Evolutionary conservation across 2,797 vertebrate species (phyloP).

Genomic region (Podargus strigoides): DNA sequence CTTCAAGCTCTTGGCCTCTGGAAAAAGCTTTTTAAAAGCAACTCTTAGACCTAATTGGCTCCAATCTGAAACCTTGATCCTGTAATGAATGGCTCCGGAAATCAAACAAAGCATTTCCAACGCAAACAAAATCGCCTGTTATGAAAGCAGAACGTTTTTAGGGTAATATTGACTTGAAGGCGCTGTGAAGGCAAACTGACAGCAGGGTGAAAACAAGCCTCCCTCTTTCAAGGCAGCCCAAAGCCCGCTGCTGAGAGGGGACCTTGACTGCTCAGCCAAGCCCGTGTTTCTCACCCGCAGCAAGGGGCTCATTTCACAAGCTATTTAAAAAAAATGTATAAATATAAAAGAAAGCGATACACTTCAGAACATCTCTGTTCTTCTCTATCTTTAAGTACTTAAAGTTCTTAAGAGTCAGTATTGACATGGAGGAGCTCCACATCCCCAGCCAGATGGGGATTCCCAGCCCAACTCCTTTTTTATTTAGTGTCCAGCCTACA

Average conservation of each 20-base stretch:
- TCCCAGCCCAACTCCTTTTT: not conserved
- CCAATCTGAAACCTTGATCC: slow-evolving; percentile 35
- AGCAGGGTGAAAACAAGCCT: not conserved
- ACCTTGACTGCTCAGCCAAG: not conserved
- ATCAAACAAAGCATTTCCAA: slow-evolving; percentile 38
- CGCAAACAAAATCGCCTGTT: slow-evolving; percentile 19
- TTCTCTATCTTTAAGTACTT: not conserved
- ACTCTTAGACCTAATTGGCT: slow-evolving; percentile 1
- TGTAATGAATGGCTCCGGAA: slow-evolving; percentile 31
- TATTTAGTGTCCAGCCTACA: not conserved
- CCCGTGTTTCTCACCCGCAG: too few species aligned
- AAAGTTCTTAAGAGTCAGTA: not conserved
- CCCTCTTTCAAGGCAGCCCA: not conserved
- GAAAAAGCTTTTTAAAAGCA: slow-evolving; percentile 37
- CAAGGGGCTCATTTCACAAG: not conserved
- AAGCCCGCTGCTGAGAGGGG: not conserved
- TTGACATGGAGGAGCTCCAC: not conserved
- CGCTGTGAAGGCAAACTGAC: not conserved
- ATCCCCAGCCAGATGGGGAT: not conserved
- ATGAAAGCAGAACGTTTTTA: not conserved
- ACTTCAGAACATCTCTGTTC: not conserved
- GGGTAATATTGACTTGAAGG: not conserved
- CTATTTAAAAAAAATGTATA: not conserved
- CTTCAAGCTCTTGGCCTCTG: not conserved
- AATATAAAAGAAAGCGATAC: not conserved